Evolutionary conservation across 1,140 invertebrate genomes (phyloP).

Genomic region (Bombus vancouverensis): DNA sequence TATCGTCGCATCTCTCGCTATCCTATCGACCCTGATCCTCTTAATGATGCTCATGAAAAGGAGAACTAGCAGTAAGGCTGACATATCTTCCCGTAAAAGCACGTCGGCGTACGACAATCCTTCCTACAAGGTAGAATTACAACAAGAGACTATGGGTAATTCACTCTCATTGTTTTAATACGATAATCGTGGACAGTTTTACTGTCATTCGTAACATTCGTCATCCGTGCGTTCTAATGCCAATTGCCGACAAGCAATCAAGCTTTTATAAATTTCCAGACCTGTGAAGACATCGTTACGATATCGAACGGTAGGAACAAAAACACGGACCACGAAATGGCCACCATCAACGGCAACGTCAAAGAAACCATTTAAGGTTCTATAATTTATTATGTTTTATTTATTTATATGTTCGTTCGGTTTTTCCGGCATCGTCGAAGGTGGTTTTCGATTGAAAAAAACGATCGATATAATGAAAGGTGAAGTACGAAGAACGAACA

Average conservation of each 20-base stretch:
- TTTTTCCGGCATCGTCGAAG: constrained; percentile 64
- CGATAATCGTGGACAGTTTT: not conserved
- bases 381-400: constrained; percentile 73
- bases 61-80: constrained; percentile 85
- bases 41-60: constrained; percentile 90
- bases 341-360: constrained; percentile 72
- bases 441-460: constrained; percentile 36
- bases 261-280: constrained; percentile 66
- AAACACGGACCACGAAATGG: constrained; percentile 77
- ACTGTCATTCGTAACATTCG: not conserved
- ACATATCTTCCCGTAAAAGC: constrained; percentile 87
- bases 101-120: constrained; percentile 95
- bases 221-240: too few relatives aligned
- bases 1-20: constrained; percentile 92
- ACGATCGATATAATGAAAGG: not conserved
- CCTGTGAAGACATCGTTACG: constrained; percentile 77
- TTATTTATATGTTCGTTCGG: constrained; percentile 60
- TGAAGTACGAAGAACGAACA: not conserved
- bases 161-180: constrained; percentile 75
- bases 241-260: not conserved
- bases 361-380: constrained; percentile 74
- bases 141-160: constrained; percentile 95
- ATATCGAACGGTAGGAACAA: constrained; percentile 77
- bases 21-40: constrained; percentile 90
- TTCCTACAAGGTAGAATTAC: constrained; percentile 95